phyloP scores from a whole-genome alignment of 2,888 invertebrate genomes.

The Ectemnius cavifrons region DNA sequence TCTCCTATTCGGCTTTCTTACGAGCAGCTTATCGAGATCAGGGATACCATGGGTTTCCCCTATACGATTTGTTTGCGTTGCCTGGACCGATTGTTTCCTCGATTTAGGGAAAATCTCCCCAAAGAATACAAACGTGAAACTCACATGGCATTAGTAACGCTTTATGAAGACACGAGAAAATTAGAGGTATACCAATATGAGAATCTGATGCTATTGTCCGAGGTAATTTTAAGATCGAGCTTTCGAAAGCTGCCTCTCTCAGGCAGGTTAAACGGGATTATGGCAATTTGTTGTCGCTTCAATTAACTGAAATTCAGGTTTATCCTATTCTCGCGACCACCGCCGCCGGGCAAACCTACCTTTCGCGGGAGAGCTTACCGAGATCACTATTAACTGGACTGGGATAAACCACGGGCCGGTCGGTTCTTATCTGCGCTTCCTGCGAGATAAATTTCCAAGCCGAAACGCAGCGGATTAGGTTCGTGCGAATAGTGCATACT shows the following conservation, averaged over 20 bases:
- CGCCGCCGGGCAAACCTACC: conserved; percentile 50
- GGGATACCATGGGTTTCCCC: conserved; percentile 23
- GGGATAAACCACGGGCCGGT: conserved; percentile 56
- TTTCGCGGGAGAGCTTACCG: conserved; percentile 64
- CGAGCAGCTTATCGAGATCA: conserved; percentile 43
- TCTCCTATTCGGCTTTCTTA: conserved; percentile 36
- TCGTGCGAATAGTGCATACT: conserved; percentile 63
- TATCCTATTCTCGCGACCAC: conserved; percentile 43
- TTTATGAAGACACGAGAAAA: too few species aligned
- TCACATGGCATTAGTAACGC: too few species aligned
- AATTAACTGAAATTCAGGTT: conserved; percentile 62
- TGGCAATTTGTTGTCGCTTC: conserved; percentile 30
- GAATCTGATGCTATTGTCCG: too few species aligned
- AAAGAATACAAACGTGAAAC: background rate
- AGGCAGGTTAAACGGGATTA: conserved; percentile 30
- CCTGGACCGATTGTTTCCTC: conserved; percentile 15
- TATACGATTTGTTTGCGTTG: conserved; percentile 16
- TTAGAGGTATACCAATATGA: too few species aligned
- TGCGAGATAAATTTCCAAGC: conserved; percentile 59
- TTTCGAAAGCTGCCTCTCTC: too few species aligned
- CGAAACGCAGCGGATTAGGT: conserved; percentile 58
- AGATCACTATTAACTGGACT: conserved; percentile 62
- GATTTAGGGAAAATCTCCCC: conserved; percentile 8
- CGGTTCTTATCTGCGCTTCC: conserved; percentile 59
- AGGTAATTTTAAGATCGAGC: too few species aligned